Evolutionary conservation across 2,888 invertebrate genomes (phyloP).

Genomic region (Chaetogeoica ovagalla): DNA sequence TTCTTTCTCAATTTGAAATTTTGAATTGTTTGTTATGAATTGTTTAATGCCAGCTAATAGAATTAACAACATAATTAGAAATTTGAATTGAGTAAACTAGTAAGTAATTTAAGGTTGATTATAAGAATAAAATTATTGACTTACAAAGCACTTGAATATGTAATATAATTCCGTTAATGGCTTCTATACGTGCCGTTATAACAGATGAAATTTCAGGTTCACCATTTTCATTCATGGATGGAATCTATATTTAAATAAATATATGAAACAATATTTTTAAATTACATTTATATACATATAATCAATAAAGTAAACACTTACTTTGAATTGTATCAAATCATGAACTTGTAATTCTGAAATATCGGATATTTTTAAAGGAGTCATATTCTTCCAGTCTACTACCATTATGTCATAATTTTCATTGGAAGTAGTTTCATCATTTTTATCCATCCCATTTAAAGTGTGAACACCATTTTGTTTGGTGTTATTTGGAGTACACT

Average conservation of each 20-base stretch:
- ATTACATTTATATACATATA: background rate
- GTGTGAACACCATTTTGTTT: background rate
- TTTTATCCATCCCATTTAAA: background rate
- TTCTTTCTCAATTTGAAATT: constrained; percentile 25
- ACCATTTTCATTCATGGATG: background rate
- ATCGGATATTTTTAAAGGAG: constrained; percentile 15
- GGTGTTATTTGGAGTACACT: background rate
- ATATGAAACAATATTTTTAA: background rate
- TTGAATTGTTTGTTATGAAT: constrained; percentile 3
- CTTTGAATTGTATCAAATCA: constrained; percentile 43
- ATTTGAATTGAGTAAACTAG: background rate
- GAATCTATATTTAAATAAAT: background rate
- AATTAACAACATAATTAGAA: background rate
- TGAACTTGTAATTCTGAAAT: constrained; percentile 22
- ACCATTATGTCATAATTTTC: constrained; percentile 36
- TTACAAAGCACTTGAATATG: constrained; percentile 39
- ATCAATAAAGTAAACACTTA: background rate
- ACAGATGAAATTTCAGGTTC: constrained; percentile 31
- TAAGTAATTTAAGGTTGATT: background rate
- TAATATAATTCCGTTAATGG: constrained; percentile 14
- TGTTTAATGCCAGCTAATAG: constrained; percentile 33
- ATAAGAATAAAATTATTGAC: background rate
- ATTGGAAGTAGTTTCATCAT: background rate
- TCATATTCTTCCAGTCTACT: constrained; percentile 41
- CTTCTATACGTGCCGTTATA: constrained; percentile 33